phyloP scores from a whole-genome alignment of 2,113 vertebrate species.

The Chitala chitala region DNA sequence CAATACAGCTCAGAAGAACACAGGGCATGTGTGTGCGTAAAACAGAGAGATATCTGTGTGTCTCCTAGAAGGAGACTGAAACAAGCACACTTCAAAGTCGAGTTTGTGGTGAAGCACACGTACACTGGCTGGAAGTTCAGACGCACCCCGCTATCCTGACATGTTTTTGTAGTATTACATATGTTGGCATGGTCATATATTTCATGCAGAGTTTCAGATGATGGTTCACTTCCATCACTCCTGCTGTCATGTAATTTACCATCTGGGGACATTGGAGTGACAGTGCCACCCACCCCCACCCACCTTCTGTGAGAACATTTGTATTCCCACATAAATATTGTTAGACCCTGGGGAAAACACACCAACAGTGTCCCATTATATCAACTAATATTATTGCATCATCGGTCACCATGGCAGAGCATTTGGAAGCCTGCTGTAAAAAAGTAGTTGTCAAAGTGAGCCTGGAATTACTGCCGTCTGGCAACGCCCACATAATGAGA shows the following conservation, averaged over 20 bases:
- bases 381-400: conserved; percentile 17
- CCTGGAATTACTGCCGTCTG: background rate
- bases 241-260: conserved; percentile 4
- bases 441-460: background rate
- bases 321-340: background rate
- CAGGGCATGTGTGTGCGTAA: no score
- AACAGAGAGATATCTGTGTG: no score
- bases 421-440: background rate
- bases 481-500: background rate
- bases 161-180: background rate
- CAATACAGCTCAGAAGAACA: background rate
- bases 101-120: background rate
- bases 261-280: background rate
- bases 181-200: no score
- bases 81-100: no score
- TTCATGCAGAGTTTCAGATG: no score
- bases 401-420: conserved; percentile 8
- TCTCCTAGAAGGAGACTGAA: no score
- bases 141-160: background rate
- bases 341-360: background rate
- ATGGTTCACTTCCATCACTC: no score
- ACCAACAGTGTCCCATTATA: conserved; percentile 8
- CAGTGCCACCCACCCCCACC: background rate
- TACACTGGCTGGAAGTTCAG: background rate
- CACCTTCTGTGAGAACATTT: background rate